A percentile compares a stretch with the other conserved stretches of the same genome.
phyloP scores from a whole-genome alignment of 2,888 invertebrate genomes.

The Ceratothoa steindachneri region DNA sequence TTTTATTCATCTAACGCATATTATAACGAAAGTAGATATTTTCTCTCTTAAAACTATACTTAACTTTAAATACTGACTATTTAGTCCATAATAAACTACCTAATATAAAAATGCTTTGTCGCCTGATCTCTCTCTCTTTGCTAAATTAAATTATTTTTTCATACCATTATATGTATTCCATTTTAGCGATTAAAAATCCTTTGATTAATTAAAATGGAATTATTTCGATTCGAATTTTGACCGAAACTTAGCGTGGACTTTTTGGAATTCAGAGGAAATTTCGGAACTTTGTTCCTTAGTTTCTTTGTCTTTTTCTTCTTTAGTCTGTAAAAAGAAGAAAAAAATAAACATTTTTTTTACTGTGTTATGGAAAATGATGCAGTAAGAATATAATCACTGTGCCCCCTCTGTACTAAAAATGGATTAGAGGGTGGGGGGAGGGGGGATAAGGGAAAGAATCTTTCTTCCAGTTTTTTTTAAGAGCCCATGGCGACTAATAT shows the following conservation, averaged over 20 bases:
- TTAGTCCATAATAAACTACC: not conserved
- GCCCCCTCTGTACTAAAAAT: too few species aligned
- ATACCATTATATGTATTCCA: too few species aligned
- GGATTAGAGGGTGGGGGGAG: too few species aligned
- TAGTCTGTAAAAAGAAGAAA: constrained; percentile 17
- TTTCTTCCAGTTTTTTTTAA: too few species aligned
- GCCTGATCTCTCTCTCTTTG: not conserved
- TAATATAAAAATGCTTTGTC: not conserved
- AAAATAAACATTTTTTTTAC: constrained; percentile 26
- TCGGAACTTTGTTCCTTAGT: constrained; percentile 46
- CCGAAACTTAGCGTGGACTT: constrained; percentile 63
- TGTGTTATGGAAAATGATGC: too few species aligned
- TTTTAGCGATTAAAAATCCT: too few species aligned
- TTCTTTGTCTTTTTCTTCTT: constrained; percentile 50
- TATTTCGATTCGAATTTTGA: constrained; percentile 55
- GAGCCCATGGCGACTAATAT: too few species aligned
- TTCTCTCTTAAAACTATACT: not conserved
- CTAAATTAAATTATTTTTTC: not conserved
- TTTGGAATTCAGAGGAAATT: constrained; percentile 58
- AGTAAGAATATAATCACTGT: too few species aligned
- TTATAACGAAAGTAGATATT: not conserved
- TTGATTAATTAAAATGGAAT: not conserved
- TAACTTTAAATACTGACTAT: not conserved
- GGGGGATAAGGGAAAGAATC: too few species aligned
- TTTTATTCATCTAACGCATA: not conserved